Percentiles rank a stretch among this genome's conserved stretches.
These are phyloP conservation scores for Chionis minor DNA, from an alignment of 2,113 vertebrate genomes.

Conservation along the genomic window DNA sequence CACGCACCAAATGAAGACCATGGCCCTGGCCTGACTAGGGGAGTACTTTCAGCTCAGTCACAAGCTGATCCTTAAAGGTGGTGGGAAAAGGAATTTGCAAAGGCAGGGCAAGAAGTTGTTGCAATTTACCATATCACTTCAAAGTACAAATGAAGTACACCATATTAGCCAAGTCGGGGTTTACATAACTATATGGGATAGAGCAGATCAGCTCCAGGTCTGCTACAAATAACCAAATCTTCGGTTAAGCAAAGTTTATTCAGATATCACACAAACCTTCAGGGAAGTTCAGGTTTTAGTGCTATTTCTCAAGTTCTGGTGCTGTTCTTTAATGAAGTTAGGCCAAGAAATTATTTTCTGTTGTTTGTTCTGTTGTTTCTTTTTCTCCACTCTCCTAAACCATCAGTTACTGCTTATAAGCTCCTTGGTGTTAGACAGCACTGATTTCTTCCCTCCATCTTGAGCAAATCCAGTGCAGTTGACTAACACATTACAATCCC, in stretches of 20 bases:
- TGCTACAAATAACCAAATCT: background rate
- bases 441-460: background rate
- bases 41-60: background rate
- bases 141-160: background rate
- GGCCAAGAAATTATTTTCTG: background rate
- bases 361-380: background rate
- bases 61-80: background rate
- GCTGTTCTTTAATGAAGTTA: background rate
- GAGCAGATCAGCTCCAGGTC: background rate
- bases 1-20: background rate
- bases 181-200: background rate
- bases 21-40: background rate
- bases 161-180: background rate
- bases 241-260: background rate
- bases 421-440: background rate
- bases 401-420: background rate
- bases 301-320: background rate
- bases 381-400: background rate
- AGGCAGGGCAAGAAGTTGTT: background rate
- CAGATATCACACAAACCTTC: background rate
- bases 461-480: background rate
- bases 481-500: fast-evolving
- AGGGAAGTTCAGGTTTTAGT: background rate
- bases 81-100: background rate
- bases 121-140: background rate